These are phyloP conservation scores for Melospiza melodia DNA, from an alignment of 2,113 vertebrate genomes.

Conservation along the genomic window DNA sequence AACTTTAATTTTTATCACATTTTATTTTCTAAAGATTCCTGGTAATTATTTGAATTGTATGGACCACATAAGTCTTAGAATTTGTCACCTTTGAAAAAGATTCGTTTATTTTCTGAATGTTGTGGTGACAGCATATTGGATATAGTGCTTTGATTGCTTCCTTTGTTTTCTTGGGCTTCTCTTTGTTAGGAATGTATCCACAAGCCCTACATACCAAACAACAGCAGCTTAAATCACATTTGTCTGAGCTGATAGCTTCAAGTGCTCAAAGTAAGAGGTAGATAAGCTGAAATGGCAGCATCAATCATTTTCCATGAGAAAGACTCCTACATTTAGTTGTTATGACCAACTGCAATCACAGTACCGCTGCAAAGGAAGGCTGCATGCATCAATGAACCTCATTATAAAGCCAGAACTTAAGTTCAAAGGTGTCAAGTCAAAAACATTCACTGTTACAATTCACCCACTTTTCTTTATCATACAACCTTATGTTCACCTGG, in stretches of 20 bases:
- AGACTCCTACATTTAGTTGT: not conserved
- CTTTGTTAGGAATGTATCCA: not conserved
- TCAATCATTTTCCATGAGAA: not conserved
- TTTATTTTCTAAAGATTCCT: not conserved
- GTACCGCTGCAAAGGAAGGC: not conserved
- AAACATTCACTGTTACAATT: not conserved
- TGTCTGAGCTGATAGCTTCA: not conserved
- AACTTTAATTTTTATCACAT: not conserved
- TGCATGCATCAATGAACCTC: not conserved
- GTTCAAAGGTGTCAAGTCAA: not conserved
- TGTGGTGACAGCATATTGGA: not conserved
- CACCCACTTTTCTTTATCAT: not conserved
- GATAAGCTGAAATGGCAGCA: slow-evolving; percentile 19
- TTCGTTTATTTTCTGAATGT: not conserved
- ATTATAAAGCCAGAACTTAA: not conserved
- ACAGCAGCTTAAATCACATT: not conserved
- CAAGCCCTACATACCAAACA: not conserved
- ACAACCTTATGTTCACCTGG: not conserved
- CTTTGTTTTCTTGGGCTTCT: slow-evolving; percentile 14
- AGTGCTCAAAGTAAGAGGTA: slow-evolving; percentile 29
- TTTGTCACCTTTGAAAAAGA: not conserved
- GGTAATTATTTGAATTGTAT: not conserved
- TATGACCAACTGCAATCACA: not conserved
- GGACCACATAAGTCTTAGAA: not conserved
- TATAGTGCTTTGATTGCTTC: not conserved